A percentile compares a stretch with the other conserved stretches of the same genome.
These are phyloP conservation scores for Athetis lepigone DNA, from an alignment of 2,888 invertebrate species.

Conservation along the genomic window DNA sequence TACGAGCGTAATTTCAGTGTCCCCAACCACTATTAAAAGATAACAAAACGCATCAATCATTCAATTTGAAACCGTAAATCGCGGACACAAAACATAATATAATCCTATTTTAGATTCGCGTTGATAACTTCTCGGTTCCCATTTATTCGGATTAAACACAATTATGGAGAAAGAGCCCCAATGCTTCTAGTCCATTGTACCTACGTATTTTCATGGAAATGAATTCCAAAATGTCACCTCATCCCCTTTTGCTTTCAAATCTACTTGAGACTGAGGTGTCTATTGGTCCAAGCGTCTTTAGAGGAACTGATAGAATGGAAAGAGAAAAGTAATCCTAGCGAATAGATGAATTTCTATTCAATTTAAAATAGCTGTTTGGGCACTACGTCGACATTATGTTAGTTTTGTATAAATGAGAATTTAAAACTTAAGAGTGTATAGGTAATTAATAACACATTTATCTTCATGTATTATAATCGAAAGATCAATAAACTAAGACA, in stretches of 20 bases:
- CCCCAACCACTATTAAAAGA: not conserved
- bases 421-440: not conserved
- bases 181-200: slow-evolving; percentile 55
- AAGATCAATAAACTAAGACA: too few species aligned
- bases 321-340: slow-evolving; percentile 8
- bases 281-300: slow-evolving; percentile 32
- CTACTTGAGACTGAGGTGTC: slow-evolving; percentile 35
- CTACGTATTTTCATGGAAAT: slow-evolving; percentile 62
- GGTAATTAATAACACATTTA: not conserved
- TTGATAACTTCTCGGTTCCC: slow-evolving; percentile 30
- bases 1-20: not conserved
- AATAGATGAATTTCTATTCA: slow-evolving; percentile 8
- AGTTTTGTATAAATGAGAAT: not conserved
- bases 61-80: slow-evolving; percentile 5
- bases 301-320: slow-evolving; percentile 18
- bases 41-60: not conserved
- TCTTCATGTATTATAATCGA: too few species aligned
- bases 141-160: slow-evolving; percentile 45
- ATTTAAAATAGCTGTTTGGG: not conserved
- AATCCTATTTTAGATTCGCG: slow-evolving; percentile 5
- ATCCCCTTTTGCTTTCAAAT: slow-evolving; percentile 49
- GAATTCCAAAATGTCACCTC: slow-evolving; percentile 47
- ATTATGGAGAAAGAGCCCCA: slow-evolving; percentile 49
- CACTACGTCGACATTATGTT: not conserved
- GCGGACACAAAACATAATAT: slow-evolving; percentile 9